Base-by-base conservation (phyloP, 1,140 invertebrate genomes). In the Pachyrhynchus sulphureomaculatus region DNA sequence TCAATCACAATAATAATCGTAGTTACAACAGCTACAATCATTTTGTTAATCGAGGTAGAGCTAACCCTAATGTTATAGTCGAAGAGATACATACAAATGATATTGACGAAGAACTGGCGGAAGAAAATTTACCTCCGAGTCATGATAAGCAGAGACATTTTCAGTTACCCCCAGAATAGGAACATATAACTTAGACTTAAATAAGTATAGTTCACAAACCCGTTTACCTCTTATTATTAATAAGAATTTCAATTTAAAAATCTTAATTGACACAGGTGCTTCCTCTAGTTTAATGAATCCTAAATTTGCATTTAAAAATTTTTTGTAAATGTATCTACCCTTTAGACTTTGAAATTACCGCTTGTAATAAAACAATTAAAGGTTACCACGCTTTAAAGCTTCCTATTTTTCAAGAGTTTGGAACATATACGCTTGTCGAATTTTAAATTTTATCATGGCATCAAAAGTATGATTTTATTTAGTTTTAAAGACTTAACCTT, bases 171-270 rank as follows among this genome's bases (percentile, higher is more conserved):
- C n/a, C n/a, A n/a, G n/a, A n/a, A n/a, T 2, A 29, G 8, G 29
- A 34, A 51, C 3, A 51, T 15, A 15, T 10, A 36, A 51, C 48
- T 51, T 51, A 51, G 17, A 36, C n/a, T 51, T 51, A 51, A 51
- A 51, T 51, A 51, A 51, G 4, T 51, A n/a, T 1, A 51, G 15
- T 10, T 9, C 8, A 17, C 23, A 33, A n/a, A 33, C 24, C 8
- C 24, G 24, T 26, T 26, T 26, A 26, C 24, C 48, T 5, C 3
- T 20, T 20, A 51, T 51, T 17, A 8, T 20, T 34, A 33, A 12
- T n/a, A 29, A 51, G 17, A 1, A 20, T 2, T 51, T 20, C 17
- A 51, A 51, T 9, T 15, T 51, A 15, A 51, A 51, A 10, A 51
- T 51, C 13, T 10, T 51, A 15, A 15, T 51, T 2, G 48, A 51